Conservation (phyloP, 53 echinoderm and acorn worm species). For the Luidia sarsii region DNA sequence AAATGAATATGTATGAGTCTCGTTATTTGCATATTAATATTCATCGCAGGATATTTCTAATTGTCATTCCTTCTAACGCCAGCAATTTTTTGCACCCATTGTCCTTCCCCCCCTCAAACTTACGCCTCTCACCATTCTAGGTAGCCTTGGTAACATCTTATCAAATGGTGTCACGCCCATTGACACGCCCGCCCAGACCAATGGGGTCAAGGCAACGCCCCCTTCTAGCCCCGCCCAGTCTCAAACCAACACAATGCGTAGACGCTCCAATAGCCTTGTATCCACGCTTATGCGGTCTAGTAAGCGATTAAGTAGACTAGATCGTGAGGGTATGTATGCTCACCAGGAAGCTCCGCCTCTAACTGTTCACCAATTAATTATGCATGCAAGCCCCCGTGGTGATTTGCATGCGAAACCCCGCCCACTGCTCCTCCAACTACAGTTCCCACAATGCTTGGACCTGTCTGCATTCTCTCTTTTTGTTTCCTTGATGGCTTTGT, state of each 20-base stretch:
- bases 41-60: constrained; percentile 24
- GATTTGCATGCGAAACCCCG: constrained; percentile 29
- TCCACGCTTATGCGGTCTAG: constrained; percentile 80
- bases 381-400: constrained; percentile 9
- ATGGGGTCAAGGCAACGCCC: constrained; percentile 47
- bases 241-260: constrained; percentile 40
- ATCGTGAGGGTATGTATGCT: constrained; percentile 72
- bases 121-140: constrained; percentile 11
- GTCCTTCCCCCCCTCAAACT: constrained; percentile 1
- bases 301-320: constrained; percentile 64
- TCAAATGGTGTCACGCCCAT: constrained; percentile 44
- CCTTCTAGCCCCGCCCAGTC: constrained; percentile 34
- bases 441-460: neutral
- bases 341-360: constrained; percentile 27
- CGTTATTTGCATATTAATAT: constrained; percentile 36
- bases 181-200: constrained; percentile 50
- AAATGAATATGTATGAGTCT: no score
- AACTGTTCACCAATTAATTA: neutral
- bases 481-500: no score
- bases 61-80: constrained; percentile 47
- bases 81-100: constrained; percentile 49
- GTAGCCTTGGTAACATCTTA: constrained; percentile 52
- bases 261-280: constrained; percentile 68
- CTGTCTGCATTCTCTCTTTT: no score
- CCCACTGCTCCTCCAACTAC: neutral